These are phyloP conservation scores for Dinocampus coccinellae DNA, from an alignment of 2,888 invertebrate genomes.

Conservation along the genomic window DNA sequence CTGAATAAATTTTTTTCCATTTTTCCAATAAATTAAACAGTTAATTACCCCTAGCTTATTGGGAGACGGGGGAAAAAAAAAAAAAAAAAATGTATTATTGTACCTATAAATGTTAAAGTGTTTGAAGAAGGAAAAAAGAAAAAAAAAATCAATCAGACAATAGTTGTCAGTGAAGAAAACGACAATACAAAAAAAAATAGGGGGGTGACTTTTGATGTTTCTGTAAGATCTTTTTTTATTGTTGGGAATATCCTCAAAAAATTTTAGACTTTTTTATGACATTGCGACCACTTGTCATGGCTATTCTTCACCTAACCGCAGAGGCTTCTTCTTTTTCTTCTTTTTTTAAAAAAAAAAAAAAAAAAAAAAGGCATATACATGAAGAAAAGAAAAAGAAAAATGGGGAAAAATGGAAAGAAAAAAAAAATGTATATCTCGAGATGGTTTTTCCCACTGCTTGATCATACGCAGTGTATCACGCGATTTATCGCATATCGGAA, in stretches of 20 bases:
- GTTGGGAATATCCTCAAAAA: neutral
- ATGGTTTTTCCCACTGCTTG: slow-evolving; percentile 51
- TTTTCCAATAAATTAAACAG: too few species aligned
- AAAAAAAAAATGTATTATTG: too few species aligned
- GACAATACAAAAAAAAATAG: slow-evolving; percentile 9
- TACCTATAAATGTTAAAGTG: too few species aligned
- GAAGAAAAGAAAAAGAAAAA: slow-evolving; percentile 1
- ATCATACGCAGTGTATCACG: slow-evolving; percentile 54
- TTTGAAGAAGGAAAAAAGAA: too few species aligned
- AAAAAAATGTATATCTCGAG: neutral
- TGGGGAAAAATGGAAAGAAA: too few species aligned
- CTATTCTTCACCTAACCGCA: slow-evolving; percentile 54
- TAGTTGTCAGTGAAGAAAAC: neutral
- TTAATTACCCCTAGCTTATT: too few species aligned
- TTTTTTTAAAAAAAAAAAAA: neutral
- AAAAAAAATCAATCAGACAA: slow-evolving; percentile 8
- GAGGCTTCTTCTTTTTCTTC: neutral
- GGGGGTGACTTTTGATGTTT: slow-evolving; percentile 13
- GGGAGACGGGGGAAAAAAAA: too few species aligned
- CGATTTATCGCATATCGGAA: slow-evolving; percentile 52
- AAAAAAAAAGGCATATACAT: neutral
- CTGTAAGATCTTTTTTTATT: neutral
- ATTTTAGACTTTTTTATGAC: slow-evolving; percentile 9
- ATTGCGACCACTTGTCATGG: slow-evolving; percentile 61
- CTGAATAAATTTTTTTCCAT: too few species aligned